phyloP scores from a whole-genome alignment of 2,113 vertebrate genomes.

The Eulemur macaco region DNA sequence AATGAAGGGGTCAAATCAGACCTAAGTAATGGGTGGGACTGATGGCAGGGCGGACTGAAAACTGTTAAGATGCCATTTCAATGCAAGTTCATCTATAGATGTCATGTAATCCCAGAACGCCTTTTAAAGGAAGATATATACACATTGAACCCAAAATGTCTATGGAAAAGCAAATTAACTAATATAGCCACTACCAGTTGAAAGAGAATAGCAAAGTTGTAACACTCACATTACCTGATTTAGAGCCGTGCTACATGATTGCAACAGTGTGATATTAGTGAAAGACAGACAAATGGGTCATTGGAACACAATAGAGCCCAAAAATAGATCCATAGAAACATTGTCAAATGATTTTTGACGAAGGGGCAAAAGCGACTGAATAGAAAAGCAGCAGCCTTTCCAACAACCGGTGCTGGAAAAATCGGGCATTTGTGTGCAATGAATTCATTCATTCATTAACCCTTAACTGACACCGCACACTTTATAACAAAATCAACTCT shows the following conservation, averaged over 20 bases:
- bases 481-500: not conserved
- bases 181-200: too few relatives aligned
- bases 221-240: rapidly evolving
- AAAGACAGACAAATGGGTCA: not conserved
- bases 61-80: too few relatives aligned
- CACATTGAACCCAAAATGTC: not conserved
- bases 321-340: not conserved
- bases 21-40: not conserved
- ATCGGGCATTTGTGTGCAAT: rapidly evolving
- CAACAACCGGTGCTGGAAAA: not conserved
- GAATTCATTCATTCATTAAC: not conserved
- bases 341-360: not conserved
- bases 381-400: not conserved
- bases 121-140: too few relatives aligned
- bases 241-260: not conserved
- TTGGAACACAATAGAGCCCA: not conserved
- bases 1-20: not conserved
- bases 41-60: not conserved
- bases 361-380: not conserved
- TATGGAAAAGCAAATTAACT: not conserved
- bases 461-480: not conserved
- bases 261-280: rapidly evolving
- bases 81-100: not conserved
- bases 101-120: not conserved
- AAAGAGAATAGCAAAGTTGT: not conserved